Percentiles rank a stretch among this genome's conserved stretches.
These are phyloP conservation scores for Hirtodrosophila duncani DNA, from an alignment of 2,888 invertebrate genomes.

Conservation along the genomic window DNA sequence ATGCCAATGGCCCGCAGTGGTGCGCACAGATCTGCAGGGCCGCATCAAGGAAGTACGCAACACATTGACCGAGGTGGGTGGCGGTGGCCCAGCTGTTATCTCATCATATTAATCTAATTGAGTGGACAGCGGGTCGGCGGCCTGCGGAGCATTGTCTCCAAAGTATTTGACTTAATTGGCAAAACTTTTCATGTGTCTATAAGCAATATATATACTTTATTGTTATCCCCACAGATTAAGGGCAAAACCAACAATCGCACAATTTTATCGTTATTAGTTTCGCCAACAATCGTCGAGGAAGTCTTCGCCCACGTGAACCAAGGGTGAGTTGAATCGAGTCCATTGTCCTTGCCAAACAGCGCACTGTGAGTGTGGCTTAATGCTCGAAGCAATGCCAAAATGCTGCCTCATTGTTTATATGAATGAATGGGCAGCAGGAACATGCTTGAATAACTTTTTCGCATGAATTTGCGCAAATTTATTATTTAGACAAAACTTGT, in stretches of 20 bases:
- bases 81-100: conserved; percentile 35
- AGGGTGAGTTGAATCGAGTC: conserved; percentile 73
- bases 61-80: conserved; percentile 73
- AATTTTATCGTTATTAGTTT: conserved; percentile 90
- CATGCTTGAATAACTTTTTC: conserved; percentile 48
- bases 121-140: conserved; percentile 45
- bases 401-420: conserved; percentile 33
- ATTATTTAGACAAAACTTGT: too few relatives aligned
- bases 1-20: conserved; percentile 85
- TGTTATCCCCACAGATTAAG: conserved; percentile 76
- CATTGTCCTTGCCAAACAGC: conserved; percentile 40
- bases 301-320: conserved; percentile 80
- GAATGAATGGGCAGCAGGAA: background rate
- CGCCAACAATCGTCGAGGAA: conserved; percentile 84
- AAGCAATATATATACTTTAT: conserved; percentile 65
- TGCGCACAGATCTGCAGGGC: conserved; percentile 84
- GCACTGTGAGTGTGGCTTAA: too few relatives aligned
- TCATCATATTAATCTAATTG: conserved; percentile 64
- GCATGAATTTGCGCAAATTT: conserved; percentile 49
- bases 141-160: conserved; percentile 22
- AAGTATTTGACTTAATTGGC: conserved; percentile 65
- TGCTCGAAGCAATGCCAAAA: too few relatives aligned
- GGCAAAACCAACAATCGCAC: conserved; percentile 94
- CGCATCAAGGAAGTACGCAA: conserved; percentile 83
- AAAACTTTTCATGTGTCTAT: conserved; percentile 68